Evolutionary conservation across 2,797 vertebrate genomes (phyloP).

Genomic region (Linurgus olivaceus): DNA sequence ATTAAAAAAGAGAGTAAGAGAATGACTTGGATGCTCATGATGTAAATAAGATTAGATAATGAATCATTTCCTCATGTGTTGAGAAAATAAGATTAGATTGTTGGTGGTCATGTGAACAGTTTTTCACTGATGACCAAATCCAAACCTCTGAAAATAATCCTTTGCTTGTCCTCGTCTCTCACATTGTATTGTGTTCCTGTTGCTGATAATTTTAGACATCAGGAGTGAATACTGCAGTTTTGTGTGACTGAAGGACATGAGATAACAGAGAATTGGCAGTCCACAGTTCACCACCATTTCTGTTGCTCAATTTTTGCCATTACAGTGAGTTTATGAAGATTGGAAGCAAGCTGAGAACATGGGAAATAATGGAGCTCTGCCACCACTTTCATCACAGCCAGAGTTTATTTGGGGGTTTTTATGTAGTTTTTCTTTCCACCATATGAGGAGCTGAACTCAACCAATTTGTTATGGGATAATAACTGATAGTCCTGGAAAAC

Average conservation of each 20-base stretch:
- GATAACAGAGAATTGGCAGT: neutral
- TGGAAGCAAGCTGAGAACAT: neutral
- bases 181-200: neutral
- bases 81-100: constrained; percentile 63
- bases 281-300: neutral
- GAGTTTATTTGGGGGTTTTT: neutral
- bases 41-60: constrained; percentile 71
- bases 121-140: constrained; percentile 35
- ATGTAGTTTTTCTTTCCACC: neutral
- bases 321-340: neutral
- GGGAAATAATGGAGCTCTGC: neutral
- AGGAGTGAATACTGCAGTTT: neutral
- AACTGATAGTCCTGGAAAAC: neutral
- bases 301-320: neutral
- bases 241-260: neutral
- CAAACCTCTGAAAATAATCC: constrained; percentile 16
- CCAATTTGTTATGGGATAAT: neutral
- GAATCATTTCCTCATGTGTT: constrained; percentile 55
- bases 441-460: neutral
- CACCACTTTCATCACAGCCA: neutral
- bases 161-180: neutral
- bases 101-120: constrained; percentile 36
- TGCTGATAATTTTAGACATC: neutral
- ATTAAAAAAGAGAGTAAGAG: constrained; percentile 55
- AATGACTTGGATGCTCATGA: constrained; percentile 41